A percentile compares a stretch with the other conserved stretches of the same genome.
These are phyloP conservation scores for Meteorus colon DNA, from an alignment of 2,888 invertebrate genomes.

Conservation along the genomic window DNA sequence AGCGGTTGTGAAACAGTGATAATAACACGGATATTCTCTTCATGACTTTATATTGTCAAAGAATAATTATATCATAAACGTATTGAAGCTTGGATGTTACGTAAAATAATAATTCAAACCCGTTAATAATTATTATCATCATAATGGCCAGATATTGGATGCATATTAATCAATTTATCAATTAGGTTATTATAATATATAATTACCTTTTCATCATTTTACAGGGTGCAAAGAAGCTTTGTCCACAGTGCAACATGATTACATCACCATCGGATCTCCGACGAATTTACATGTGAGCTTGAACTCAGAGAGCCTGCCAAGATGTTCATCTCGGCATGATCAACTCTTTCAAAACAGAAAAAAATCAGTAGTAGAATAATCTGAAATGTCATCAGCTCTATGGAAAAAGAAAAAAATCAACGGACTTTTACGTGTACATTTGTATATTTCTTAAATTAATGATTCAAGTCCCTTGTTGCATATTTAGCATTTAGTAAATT, in stretches of 20 bases:
- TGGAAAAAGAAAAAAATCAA: conserved; percentile 6
- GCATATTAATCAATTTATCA: not conserved
- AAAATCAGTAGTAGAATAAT: conserved; percentile 8
- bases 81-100: not conserved
- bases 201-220: conserved; percentile 52
- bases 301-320: conserved; percentile 19
- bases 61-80: not conserved
- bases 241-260: conserved; percentile 95
- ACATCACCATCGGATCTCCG: conserved; percentile 91
- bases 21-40: conserved; percentile 19
- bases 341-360: not conserved
- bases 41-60: not conserved
- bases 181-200: not conserved
- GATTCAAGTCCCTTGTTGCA: conserved; percentile 55
- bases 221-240: conserved; percentile 91
- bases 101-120: not conserved
- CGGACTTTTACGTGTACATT: conserved; percentile 62
- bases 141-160: not conserved
- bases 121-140: not conserved
- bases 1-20: not conserved
- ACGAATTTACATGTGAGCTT: conserved; percentile 88
- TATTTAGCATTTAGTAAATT: conserved; percentile 69
- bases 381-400: conserved; percentile 2
- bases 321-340: not conserved
- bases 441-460: conserved; percentile 72